These are phyloP conservation scores for Choloepus hoffmanni DNA, from an alignment of 2,113 vertebrate species.

Conservation along the genomic window DNA sequence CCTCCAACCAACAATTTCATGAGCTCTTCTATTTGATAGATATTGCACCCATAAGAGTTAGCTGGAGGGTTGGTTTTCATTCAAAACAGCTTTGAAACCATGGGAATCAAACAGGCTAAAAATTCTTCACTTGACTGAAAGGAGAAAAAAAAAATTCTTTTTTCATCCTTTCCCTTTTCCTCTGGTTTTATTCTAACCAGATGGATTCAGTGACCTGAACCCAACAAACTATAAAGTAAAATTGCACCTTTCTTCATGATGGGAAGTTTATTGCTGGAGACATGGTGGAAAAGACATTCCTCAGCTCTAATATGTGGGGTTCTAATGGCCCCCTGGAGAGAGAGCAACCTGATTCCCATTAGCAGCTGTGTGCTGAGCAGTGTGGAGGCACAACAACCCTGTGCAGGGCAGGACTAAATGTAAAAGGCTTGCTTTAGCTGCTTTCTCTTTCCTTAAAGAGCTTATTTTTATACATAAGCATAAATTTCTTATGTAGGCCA, in stretches of 20 bases:
- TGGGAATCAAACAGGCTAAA: constrained; percentile 43
- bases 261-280: background rate
- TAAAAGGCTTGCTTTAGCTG: background rate
- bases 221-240: constrained; percentile 4
- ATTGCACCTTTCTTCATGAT: background rate
- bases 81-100: constrained; percentile 60
- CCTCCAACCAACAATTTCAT: constrained; percentile 48
- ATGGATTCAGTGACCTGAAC: constrained; percentile 7
- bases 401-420: background rate
- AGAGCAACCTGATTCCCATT: background rate
- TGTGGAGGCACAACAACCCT: background rate
- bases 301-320: background rate
- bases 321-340: background rate
- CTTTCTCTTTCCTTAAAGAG: constrained; percentile 30
- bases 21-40: constrained; percentile 23
- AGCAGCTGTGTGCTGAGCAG: background rate
- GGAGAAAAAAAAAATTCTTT: background rate
- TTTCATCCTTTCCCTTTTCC: background rate
- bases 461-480: background rate
- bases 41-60: constrained; percentile 14
- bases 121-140: constrained; percentile 25
- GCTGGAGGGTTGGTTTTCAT: constrained; percentile 62
- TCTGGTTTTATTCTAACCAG: constrained; percentile 58
- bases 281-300: background rate
- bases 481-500: background rate